Evolutionary conservation across 30 jellyfish, hydroid and myxozoan species (phyloP), one percentile per base, ranked within the genome.

Genomic region (Pelagia noctiluca): DNA sequence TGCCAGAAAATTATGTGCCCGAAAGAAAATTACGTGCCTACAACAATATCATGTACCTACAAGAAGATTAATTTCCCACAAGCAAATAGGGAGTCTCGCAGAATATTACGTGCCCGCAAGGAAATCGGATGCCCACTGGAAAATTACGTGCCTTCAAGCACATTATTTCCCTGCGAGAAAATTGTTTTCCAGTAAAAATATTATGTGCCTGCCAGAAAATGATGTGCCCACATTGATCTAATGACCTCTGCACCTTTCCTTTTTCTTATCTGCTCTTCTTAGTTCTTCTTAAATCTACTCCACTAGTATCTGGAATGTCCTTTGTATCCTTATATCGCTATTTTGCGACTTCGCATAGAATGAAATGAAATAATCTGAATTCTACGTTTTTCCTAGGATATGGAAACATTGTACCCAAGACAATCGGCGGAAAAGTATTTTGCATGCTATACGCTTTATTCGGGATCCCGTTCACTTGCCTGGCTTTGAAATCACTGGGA

Each of bases 381-480:
- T 42, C 19, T 65, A n/a, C 37, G 13, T 50, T 34, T 36, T 76
- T 29, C 38, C 22, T 81, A 71, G 93, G 93, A 16, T 83, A 83
- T 34, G 93, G 93, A 25, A 69, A 83, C 75, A 35, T 83, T 5
- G 80, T 64, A 2, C 93, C 93, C 24, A 69, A 36, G 46, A 83
- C 93, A 7, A 72, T 64, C 1, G 46, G 31, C 3, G 93, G 93
- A 1, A 71, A 70, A 53, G 87, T 62, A 69, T 83, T 83, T 36
- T 83, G 93, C 82, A 71, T 83, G 32, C 4, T 71, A 3, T 83
- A 68, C 64, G 93, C 86, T 2, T 13, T 83, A 8, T 19, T 83
- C 46, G 93, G 93, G 1, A 83, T 83, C 54, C 93, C 93, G 8
- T 35, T 83, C 28, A 82, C 93, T 3, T 83, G 93, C 52, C 50